A percentile compares a stretch with the other conserved stretches of the same genome.
Conservation (phyloP, 2,888 invertebrate species). For the Nemoura dubitans region DNA sequence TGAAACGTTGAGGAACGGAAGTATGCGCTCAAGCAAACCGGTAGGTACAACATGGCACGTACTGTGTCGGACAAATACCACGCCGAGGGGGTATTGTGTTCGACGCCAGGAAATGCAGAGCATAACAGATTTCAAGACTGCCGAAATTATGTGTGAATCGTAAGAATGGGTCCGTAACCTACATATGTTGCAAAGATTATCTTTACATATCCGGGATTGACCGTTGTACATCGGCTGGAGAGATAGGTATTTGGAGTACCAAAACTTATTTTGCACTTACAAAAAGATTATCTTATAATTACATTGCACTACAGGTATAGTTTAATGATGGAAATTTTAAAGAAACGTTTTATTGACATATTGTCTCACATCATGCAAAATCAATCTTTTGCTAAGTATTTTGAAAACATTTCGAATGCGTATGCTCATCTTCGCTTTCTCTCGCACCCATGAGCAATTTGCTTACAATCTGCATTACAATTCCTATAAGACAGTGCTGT, state of each 20-base stretch:
- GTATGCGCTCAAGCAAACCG: background rate
- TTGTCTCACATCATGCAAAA: no score
- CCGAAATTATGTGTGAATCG: background rate
- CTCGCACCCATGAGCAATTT: background rate
- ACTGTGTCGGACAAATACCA: background rate
- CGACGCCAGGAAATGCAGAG: background rate
- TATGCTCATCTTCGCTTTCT: background rate
- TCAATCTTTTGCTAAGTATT: background rate
- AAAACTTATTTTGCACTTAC: no score
- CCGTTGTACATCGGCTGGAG: background rate
- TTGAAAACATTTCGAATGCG: background rate
- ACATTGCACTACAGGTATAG: no score
- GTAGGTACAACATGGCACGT: background rate
- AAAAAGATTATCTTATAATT: no score
- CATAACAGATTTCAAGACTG: background rate
- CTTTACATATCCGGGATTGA: background rate
- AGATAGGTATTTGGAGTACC: background rate
- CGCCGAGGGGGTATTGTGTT: background rate
- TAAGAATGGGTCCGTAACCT: background rate
- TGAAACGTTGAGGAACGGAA: constrained; percentile 23
- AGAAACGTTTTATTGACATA: no score
- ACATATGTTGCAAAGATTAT: background rate
- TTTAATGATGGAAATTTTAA: no score
- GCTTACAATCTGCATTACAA: background rate
- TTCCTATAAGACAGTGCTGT: background rate